Evolutionary conservation across 2,113 vertebrate genomes (phyloP).

Genomic region (Nanger granti): DNA sequence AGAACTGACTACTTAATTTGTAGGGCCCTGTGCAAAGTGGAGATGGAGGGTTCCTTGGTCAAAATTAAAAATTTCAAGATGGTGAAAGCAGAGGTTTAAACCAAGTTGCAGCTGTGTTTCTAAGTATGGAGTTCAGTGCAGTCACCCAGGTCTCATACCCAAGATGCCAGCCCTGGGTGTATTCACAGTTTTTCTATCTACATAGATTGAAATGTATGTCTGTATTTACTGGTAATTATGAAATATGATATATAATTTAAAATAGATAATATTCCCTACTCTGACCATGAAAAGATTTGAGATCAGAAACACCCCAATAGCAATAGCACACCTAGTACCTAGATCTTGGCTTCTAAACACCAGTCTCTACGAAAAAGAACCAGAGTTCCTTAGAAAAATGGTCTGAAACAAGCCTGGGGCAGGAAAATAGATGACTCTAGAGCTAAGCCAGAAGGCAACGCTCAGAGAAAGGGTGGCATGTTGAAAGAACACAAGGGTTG

Average conservation of each 20-base stretch:
- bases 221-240: background rate
- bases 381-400: background rate
- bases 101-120: background rate
- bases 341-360: background rate
- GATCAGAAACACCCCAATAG: background rate
- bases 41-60: background rate
- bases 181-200: background rate
- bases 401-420: background rate
- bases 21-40: background rate
- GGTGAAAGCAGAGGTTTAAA: background rate
- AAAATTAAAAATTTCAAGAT: background rate
- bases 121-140: background rate
- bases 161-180: background rate
- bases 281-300: background rate
- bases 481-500: background rate
- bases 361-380: background rate
- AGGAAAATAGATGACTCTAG: background rate
- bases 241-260: background rate
- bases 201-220: background rate
- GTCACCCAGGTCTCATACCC: background rate
- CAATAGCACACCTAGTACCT: background rate
- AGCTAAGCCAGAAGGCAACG: background rate
- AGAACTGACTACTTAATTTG: background rate
- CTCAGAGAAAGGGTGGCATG: background rate
- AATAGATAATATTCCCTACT: background rate